Conservation (phyloP, 2,113 vertebrate species). For the Bagarius yarrelli region DNA sequence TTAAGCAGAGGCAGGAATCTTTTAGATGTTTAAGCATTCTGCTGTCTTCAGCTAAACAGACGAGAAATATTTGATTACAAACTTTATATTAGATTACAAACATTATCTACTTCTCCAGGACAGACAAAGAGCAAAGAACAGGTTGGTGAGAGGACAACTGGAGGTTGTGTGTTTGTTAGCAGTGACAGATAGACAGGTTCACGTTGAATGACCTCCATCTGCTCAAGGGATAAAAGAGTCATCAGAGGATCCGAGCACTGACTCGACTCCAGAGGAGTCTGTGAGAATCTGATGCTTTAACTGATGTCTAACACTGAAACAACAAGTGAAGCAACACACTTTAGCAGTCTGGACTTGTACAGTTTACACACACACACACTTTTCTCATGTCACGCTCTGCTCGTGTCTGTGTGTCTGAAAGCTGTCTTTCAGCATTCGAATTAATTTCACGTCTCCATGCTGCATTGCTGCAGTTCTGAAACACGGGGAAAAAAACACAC, state of each 20-base stretch:
- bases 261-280: neutral
- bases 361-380: neutral
- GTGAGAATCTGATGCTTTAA: neutral
- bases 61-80: neutral
- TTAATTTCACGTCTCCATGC: slow-evolving; percentile 1
- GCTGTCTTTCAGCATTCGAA: slow-evolving; percentile 8
- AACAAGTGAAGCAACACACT: neutral
- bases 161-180: neutral
- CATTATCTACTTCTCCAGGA: too few relatives aligned
- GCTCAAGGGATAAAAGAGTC: neutral
- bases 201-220: neutral
- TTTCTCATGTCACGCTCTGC: neutral
- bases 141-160: too few relatives aligned
- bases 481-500: neutral
- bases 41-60: neutral
- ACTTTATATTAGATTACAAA: too few relatives aligned
- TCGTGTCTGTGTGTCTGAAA: neutral
- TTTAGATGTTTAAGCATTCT: neutral
- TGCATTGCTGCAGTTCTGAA: neutral
- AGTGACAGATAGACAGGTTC: neutral
- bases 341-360: neutral
- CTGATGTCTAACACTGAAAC: neutral
- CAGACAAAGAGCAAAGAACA: neutral
- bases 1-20: neutral
- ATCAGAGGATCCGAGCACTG: neutral